phyloP scores from a whole-genome alignment of 2,888 invertebrate species.

The Nipponacmea schrenckii region DNA sequence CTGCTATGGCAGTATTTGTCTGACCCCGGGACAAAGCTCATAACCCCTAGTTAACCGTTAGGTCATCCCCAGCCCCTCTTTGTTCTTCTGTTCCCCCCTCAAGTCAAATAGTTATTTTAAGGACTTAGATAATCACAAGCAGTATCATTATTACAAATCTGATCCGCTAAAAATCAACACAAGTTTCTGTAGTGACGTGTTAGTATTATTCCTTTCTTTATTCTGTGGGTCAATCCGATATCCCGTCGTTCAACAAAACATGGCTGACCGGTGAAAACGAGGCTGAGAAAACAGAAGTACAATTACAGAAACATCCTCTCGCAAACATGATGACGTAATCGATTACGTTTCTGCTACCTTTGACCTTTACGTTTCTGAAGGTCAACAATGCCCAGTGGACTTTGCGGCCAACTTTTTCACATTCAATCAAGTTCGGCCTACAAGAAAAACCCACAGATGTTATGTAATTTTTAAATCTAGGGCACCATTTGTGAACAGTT shows the following conservation, averaged over 20 bases:
- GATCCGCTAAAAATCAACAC: slow-evolving; percentile 5
- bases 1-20: not conserved
- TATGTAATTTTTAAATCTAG: slow-evolving; percentile 1
- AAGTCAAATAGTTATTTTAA: not conserved
- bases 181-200: not conserved
- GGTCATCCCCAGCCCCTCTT: not conserved
- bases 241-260: slow-evolving; percentile 6
- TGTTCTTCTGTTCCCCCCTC: not conserved
- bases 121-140: not conserved
- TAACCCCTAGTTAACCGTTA: slow-evolving; percentile 3
- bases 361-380: not conserved
- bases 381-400: not conserved
- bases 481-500: not conserved
- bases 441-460: not conserved
- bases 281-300: not conserved
- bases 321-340: not conserved
- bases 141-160: not conserved
- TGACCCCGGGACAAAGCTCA: not conserved
- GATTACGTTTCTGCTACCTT: not conserved
- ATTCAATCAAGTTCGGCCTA: not conserved
- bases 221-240: not conserved
- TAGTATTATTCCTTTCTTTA: not conserved
- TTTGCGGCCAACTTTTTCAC: not conserved
- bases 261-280: not conserved
- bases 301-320: not conserved